A percentile compares a stretch with the other conserved stretches of the same genome.
Conservation (phyloP, 2,113 vertebrate genomes). For the Spheniscus mendiculus region DNA sequence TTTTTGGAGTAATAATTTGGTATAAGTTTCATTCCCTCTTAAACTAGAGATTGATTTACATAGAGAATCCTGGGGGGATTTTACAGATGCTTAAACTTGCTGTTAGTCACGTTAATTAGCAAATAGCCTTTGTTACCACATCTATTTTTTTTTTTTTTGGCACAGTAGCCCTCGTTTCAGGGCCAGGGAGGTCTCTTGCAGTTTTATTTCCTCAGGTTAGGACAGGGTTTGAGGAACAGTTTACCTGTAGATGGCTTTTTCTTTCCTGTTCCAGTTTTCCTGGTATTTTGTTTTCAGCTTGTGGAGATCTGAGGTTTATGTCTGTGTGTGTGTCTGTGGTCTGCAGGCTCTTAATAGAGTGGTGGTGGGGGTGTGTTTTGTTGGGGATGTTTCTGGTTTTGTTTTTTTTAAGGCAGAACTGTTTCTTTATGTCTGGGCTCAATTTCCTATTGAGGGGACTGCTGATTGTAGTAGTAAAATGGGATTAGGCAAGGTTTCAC, state of each 20-base stretch:
- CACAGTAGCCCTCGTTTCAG: not conserved
- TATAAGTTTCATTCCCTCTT: not conserved
- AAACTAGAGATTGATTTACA: not conserved
- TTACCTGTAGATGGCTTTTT: not conserved
- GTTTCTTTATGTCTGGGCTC: not conserved
- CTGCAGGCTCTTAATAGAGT: not conserved
- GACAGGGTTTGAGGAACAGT: not conserved
- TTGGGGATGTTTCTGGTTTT: not conserved
- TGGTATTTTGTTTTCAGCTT: not conserved
- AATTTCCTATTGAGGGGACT: not conserved
- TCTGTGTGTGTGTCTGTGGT: not conserved
- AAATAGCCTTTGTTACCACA: not conserved
- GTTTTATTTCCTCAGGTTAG: not conserved
- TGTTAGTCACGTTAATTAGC: not conserved
- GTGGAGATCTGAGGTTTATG: not conserved
- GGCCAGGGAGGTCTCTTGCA: not conserved
- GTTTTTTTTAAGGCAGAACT: not conserved
- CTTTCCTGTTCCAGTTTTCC: not conserved
- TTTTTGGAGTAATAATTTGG: not conserved
- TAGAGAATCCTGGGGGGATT: not conserved
- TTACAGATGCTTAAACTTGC: not conserved
- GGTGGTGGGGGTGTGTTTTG: not conserved
- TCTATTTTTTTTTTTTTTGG: not conserved
- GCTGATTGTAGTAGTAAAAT: conserved; percentile 5
- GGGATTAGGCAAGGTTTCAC: conserved; percentile 1